Evolutionary conservation across 2,797 vertebrate species (phyloP).

Genomic region (Anguilla marmorata): DNA sequence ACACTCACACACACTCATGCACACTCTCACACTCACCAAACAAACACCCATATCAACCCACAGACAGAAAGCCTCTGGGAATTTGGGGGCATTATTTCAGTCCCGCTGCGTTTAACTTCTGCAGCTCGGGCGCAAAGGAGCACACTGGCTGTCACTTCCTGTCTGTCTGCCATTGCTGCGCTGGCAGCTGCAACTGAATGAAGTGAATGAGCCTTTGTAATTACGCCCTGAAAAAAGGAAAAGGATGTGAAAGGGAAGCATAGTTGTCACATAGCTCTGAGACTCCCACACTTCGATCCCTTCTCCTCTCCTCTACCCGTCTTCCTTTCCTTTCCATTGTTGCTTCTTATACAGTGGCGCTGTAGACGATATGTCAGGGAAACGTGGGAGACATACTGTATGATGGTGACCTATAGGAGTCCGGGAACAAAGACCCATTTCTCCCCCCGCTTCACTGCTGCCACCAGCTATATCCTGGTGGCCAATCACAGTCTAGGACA

Average conservation of each 20-base stretch:
- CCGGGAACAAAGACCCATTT: background rate
- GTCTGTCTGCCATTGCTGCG: background rate
- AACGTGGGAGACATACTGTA: background rate
- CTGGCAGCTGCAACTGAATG: background rate
- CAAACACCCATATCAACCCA: background rate
- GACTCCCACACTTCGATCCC: background rate
- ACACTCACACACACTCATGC: background rate
- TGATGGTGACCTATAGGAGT: background rate
- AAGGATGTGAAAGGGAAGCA: background rate
- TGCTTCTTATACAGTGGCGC: background rate
- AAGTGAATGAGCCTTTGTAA: background rate
- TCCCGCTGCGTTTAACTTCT: background rate
- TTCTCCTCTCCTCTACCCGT: background rate
- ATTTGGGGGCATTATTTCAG: background rate
- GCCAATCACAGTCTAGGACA: background rate
- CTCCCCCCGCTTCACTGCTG: background rate
- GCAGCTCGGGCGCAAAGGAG: background rate
- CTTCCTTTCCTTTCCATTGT: background rate
- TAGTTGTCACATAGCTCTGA: background rate
- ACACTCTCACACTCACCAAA: background rate
- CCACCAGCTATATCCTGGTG: background rate
- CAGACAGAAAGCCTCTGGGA: background rate
- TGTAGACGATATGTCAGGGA: background rate
- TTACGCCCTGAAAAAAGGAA: background rate
- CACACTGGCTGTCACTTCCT: background rate